Percentiles rank a stretch among this genome's conserved stretches.
These are phyloP conservation scores for Meandrina meandrites DNA, from an alignment of 92 coral and sea anemone species.

Conservation along the genomic window DNA sequence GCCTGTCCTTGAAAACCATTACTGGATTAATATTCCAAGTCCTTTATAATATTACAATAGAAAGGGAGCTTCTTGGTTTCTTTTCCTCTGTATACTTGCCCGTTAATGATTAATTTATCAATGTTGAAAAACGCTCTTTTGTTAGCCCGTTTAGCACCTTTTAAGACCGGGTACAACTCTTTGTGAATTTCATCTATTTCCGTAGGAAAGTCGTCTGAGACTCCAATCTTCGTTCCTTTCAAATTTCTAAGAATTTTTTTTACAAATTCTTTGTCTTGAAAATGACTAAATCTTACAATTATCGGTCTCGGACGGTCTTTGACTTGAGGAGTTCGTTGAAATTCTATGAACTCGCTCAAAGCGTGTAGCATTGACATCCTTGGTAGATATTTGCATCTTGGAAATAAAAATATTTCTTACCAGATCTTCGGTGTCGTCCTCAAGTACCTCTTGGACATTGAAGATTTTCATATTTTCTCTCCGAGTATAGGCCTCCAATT, in stretches of 20 bases:
- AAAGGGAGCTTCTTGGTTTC: no score
- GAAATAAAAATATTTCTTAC: constrained; percentile 1
- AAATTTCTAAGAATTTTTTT: neutral
- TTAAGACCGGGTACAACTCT: constrained; percentile 13
- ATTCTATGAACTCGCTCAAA: constrained; percentile 38
- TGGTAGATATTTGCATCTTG: constrained; percentile 10
- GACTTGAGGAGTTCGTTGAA: neutral
- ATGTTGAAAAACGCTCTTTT: neutral
- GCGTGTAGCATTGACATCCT: constrained; percentile 20
- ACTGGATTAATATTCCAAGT: no score
- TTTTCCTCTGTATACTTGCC: no score
- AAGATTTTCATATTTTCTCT: constrained; percentile 31
- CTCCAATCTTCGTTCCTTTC: neutral
- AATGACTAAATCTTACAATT: neutral
- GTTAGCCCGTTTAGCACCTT: neutral
- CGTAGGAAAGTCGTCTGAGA: constrained; percentile 3
- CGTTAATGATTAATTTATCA: neutral
- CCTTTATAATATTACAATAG: no score
- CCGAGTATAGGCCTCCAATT: constrained; percentile 9
- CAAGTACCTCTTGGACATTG: constrained; percentile 16
- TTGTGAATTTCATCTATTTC: no score
- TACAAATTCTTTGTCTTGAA: constrained; percentile 2
- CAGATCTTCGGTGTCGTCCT: constrained; percentile 33
- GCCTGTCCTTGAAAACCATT: no score
- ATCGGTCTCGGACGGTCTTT: neutral